Conservation (phyloP, 2,113 vertebrate species). For the Upupa epops region DNA sequence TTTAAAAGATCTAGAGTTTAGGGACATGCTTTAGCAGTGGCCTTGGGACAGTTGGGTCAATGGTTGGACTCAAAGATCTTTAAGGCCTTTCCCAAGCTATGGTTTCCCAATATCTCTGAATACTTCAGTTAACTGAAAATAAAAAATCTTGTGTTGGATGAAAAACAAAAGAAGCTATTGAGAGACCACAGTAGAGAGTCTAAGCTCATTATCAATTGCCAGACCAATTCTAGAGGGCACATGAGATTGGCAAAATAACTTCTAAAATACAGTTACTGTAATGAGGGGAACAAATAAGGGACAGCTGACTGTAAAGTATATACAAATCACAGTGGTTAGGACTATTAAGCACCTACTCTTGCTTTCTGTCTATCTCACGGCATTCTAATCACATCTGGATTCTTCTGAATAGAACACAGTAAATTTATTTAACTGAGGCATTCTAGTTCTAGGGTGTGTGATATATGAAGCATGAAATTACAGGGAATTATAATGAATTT, state of each 20-base stretch:
- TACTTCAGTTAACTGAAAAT: not conserved
- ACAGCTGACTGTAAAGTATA: not conserved
- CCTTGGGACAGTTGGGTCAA: no score
- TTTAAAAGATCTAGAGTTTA: no score
- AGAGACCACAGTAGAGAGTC: not conserved
- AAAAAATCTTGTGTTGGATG: not conserved
- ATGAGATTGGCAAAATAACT: not conserved
- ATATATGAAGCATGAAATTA: not conserved
- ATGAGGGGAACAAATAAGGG: not conserved
- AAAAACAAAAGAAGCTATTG: not conserved
- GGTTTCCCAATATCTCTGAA: not conserved
- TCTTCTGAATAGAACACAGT: not conserved
- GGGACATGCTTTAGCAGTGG: no score
- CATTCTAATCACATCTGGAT: not conserved
- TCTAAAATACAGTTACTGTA: not conserved
- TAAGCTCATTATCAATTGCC: not conserved
- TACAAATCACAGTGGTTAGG: not conserved
- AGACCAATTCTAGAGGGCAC: not conserved
- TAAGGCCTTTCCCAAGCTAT: no score
- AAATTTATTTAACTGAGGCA: not conserved
- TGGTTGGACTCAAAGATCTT: no score
- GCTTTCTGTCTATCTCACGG: not conserved
- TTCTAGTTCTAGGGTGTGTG: not conserved
- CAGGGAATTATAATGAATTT: no score
- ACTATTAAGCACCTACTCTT: not conserved